Conservation (phyloP, 2,888 invertebrate species). For the Tenthredo mesomela region DNA sequence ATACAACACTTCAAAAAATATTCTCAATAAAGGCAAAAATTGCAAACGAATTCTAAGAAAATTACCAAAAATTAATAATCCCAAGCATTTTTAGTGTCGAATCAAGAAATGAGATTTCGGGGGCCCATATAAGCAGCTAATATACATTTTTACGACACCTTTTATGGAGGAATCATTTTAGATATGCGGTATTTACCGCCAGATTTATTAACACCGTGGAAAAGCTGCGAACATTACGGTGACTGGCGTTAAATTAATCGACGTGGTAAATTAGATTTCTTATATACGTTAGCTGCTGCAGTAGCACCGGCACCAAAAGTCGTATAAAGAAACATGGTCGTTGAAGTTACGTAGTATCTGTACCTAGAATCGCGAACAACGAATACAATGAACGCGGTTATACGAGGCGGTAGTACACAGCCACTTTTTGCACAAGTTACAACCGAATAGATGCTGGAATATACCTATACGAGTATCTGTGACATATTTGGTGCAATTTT, state of each 20-base stretch:
- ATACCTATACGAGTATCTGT: not conserved
- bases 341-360: slow-evolving; percentile 10
- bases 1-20: not conserved
- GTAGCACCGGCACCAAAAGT: not conserved
- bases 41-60: not conserved
- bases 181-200: not conserved
- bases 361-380: not conserved
- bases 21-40: not conserved
- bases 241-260: slow-evolving; percentile 37
- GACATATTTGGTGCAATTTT: not conserved
- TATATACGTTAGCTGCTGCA: not conserved
- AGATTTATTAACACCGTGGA: not conserved
- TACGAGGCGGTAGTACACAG: not conserved
- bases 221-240: not conserved
- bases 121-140: not conserved
- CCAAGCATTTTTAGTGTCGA: not conserved
- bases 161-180: not conserved
- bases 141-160: slow-evolving; percentile 3
- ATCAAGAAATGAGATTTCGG: not conserved
- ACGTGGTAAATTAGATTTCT: slow-evolving; percentile 39
- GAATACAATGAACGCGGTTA: not conserved
- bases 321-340: slow-evolving; percentile 35
- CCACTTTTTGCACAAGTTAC: not conserved
- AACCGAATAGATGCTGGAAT: not conserved
- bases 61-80: not conserved